Evolutionary conservation across 2,888 invertebrate genomes (phyloP), one percentile per base, ranked within the genome.

Genomic region (Perithous albicinctus): DNA sequence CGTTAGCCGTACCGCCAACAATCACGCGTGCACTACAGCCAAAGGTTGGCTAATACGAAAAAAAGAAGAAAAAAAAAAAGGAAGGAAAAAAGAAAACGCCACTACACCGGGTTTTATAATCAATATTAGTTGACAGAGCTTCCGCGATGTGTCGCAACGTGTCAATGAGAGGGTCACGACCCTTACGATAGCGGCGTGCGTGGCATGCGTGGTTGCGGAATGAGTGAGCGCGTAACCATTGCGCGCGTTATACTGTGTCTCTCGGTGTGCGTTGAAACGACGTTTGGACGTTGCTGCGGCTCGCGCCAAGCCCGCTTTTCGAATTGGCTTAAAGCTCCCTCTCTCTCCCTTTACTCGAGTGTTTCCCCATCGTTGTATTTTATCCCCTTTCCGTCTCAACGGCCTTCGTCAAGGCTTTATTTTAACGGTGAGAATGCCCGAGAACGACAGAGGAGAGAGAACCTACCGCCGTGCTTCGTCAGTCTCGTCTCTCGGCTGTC

Each of bases 91-190:
- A n/a, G n/a, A n/a, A n/a, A 81, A 84, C 64, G 38, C 70, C 78
- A 67, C 82, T 81, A 81, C 84, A 72, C 61, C 78, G 81, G n/a
- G 88, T 90, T 90, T 91, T 88, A 89, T 88, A 90, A 91, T 91
- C 91, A 90, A 91, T 91, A 91, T 90, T 90, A 88, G 90, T 90
- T 88, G 87, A 80, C 82, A 80, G 83, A 80, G 84, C 78, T 86
- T 86, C 90, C 90, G 90, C 89, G 79, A 76, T 80, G 89, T 85
- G 90, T 89, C 90, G 89, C 88, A 76, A 69, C 83, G 80, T 81
- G 82, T 82, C 84, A 85, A 85, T 85, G 84, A 85, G 78, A 83
- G 84, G 76, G 80, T 76, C 82, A 82, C 69, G 80, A 78, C 82
- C 80, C 78, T 73, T 76, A 32, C 46, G 78, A 63, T 75, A 0